These are phyloP conservation scores for Odontomyia ornata DNA, from an alignment of 2,888 invertebrate genomes.

Conservation along the genomic window DNA sequence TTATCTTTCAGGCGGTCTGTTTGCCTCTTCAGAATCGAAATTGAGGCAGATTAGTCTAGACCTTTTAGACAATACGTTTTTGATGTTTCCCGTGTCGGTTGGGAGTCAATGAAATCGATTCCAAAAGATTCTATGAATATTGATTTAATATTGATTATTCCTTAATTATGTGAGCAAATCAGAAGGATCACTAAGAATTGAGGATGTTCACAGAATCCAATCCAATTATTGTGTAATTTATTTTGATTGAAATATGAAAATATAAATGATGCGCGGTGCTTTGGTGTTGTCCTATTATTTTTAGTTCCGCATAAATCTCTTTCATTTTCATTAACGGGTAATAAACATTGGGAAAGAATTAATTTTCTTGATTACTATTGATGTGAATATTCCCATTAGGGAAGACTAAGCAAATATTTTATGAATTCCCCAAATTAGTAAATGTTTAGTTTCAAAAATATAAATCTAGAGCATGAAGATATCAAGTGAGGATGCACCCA, in stretches of 20 bases:
- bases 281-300: no score
- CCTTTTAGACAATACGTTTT: conserved; percentile 4
- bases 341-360: no score
- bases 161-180: conserved; percentile 11
- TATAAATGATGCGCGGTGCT: background rate
- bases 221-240: background rate
- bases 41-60: conserved; percentile 41
- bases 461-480: no score
- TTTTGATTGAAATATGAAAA: conserved; percentile 17
- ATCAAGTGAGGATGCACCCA: no score
- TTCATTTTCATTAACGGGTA: no score
- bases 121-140: conserved; percentile 29
- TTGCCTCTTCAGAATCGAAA: conserved; percentile 28
- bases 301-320: no score
- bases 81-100: conserved; percentile 27
- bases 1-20: conserved; percentile 43
- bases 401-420: no score
- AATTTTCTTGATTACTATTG: no score
- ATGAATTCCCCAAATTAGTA: no score
- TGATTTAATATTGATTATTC: conserved; percentile 29
- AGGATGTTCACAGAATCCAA: background rate
- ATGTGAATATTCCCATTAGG: no score
- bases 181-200: background rate
- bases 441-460: no score
- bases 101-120: conserved; percentile 23